phyloP scores from a whole-genome alignment of 2,888 invertebrate species.

The Dendrolimus pini region DNA sequence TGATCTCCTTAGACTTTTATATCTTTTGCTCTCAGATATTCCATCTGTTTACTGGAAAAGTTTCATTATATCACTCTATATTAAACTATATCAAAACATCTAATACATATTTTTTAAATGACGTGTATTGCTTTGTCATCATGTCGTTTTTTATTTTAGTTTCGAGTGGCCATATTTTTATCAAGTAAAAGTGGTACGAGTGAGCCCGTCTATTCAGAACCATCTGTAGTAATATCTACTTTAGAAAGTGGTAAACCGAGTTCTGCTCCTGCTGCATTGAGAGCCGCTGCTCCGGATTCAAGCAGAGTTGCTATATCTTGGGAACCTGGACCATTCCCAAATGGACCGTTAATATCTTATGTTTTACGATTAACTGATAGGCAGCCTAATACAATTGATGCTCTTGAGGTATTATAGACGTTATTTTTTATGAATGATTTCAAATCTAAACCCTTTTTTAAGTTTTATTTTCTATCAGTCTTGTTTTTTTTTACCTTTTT shows the following conservation, averaged over 20 bases:
- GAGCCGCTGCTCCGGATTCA: conserved; percentile 87
- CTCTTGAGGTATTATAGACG: conserved; percentile 78
- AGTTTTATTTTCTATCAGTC: no score
- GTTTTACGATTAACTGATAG: conserved; percentile 82
- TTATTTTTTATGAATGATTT: no score
- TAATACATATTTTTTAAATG: no score
- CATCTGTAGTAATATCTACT: conserved; percentile 87
- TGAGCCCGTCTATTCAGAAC: conserved; percentile 83
- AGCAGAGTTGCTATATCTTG: conserved; percentile 91
- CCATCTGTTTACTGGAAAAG: no score
- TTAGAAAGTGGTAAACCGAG: conserved; percentile 83
- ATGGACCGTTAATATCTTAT: conserved; percentile 92
- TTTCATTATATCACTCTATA: no score
- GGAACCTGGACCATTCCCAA: conserved; percentile 91
- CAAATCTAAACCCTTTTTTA: no score
- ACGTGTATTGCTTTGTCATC: no score
- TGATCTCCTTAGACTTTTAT: no score
- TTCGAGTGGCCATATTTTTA: conserved; percentile 89
- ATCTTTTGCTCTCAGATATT: no score
- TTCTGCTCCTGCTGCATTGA: conserved; percentile 85
- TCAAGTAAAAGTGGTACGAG: conserved; percentile 81
- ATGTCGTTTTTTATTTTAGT: conserved; percentile 66
- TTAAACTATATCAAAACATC: no score
- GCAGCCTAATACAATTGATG: conserved; percentile 74
- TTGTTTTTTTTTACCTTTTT: no score